These are phyloP conservation scores for Dendronephthya gigantea DNA, from an alignment of 64 coral and sea anemone genomes.

Conservation along the genomic window DNA sequence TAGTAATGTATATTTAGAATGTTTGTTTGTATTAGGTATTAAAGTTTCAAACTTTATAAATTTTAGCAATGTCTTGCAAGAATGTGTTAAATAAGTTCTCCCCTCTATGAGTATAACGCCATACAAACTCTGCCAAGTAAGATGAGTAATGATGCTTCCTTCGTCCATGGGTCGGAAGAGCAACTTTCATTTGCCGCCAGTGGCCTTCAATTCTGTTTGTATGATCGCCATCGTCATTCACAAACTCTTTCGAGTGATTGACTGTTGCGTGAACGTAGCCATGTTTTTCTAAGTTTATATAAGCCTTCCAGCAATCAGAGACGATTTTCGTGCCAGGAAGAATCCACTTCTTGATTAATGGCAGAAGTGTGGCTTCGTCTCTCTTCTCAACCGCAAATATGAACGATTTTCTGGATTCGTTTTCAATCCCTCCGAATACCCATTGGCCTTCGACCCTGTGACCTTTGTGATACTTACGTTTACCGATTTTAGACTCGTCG, in stretches of 20 bases:
- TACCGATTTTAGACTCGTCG: background rate
- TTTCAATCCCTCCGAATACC: background rate
- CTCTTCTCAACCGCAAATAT: background rate
- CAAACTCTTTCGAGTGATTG: background rate
- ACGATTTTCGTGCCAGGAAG: too few relatives aligned
- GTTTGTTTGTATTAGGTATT: too few relatives aligned
- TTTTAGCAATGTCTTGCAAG: background rate
- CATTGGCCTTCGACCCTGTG: background rate
- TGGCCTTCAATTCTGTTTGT: background rate
- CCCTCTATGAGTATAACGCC: background rate
- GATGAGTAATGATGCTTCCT: background rate
- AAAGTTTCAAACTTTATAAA: background rate
- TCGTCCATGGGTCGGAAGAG: background rate
- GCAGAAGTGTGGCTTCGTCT: background rate
- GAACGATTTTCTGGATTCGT: background rate
- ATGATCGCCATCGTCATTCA: background rate
- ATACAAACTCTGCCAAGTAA: background rate
- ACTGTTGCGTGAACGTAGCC: too few relatives aligned
- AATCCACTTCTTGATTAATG: background rate
- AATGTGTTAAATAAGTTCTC: background rate
- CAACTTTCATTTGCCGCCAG: background rate
- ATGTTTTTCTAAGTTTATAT: too few relatives aligned
- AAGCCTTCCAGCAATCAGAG: background rate
- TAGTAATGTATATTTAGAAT: too few relatives aligned
- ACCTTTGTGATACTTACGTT: background rate